These are phyloP conservation scores for Leucania comma DNA, from an alignment of 2,888 invertebrate genomes.

Conservation along the genomic window DNA sequence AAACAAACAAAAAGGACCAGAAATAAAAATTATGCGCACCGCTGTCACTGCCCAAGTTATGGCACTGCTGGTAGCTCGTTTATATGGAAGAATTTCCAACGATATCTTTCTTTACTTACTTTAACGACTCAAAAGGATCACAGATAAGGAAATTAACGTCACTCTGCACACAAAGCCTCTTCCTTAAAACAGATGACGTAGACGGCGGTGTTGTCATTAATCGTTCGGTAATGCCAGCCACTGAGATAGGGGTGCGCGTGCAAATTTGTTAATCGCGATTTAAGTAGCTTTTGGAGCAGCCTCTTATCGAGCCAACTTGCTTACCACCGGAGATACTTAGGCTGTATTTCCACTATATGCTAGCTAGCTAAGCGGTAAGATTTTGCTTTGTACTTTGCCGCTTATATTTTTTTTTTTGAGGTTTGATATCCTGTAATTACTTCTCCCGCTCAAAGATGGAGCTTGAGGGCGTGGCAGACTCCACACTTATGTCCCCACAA, in stretches of 20 bases:
- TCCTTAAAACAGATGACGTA: conserved; percentile 41
- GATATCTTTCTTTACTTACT: background rate
- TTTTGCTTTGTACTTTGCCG: background rate
- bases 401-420: no score
- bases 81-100: no score
- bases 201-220: conserved; percentile 40
- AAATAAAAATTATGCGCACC: no score
- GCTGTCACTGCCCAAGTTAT: no score
- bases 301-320: conserved; percentile 52
- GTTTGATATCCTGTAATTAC: no score
- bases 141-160: conserved; percentile 3
- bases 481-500: no score
- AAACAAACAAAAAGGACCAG: no score
- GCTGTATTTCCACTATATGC: conserved; percentile 3
- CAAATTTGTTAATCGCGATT: conserved; percentile 61
- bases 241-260: conserved; percentile 54
- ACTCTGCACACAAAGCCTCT: conserved; percentile 5
- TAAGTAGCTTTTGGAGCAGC: conserved; percentile 54
- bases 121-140: conserved; percentile 3
- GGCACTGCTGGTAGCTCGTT: no score
- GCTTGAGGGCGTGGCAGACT: no score
- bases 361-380: background rate
- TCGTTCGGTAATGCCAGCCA: conserved; percentile 51
- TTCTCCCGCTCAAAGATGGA: no score
- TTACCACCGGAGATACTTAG: conserved; percentile 22